Conservation (phyloP, 2,888 invertebrate genomes). For the Synergus umbraculus region DNA sequence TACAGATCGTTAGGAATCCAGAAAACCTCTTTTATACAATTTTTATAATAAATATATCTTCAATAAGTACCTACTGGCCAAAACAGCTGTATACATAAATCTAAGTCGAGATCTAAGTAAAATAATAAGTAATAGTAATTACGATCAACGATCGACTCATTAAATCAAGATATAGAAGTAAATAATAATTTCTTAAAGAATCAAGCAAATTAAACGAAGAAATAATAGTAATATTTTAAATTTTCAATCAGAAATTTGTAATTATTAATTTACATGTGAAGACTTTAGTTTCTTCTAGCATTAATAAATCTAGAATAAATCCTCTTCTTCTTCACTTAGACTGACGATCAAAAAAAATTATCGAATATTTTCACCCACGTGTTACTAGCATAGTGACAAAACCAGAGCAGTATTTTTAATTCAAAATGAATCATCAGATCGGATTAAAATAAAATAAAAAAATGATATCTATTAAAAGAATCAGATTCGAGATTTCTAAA, state of each 20-base stretch:
- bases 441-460: constrained; percentile 43
- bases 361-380: background rate
- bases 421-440: background rate
- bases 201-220: background rate
- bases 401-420: background rate
- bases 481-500: too few species aligned
- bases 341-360: background rate
- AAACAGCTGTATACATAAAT: too few species aligned
- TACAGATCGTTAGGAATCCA: background rate
- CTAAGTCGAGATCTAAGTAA: too few species aligned
- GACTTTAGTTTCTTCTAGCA: background rate
- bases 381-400: background rate
- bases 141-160: background rate
- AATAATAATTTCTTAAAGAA: background rate
- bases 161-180: background rate
- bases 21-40: background rate
- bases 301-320: background rate
- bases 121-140: background rate
- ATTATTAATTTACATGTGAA: too few species aligned
- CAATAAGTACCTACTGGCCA: too few species aligned
- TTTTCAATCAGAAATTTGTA: background rate
- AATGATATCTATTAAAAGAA: constrained; percentile 41
- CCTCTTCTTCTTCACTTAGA: background rate
- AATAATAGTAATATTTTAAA: background rate
- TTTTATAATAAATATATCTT: too few species aligned